These are phyloP conservation scores for Pagetopsis macropterus DNA, from an alignment of 2,797 vertebrate species.

Conservation along the genomic window DNA sequence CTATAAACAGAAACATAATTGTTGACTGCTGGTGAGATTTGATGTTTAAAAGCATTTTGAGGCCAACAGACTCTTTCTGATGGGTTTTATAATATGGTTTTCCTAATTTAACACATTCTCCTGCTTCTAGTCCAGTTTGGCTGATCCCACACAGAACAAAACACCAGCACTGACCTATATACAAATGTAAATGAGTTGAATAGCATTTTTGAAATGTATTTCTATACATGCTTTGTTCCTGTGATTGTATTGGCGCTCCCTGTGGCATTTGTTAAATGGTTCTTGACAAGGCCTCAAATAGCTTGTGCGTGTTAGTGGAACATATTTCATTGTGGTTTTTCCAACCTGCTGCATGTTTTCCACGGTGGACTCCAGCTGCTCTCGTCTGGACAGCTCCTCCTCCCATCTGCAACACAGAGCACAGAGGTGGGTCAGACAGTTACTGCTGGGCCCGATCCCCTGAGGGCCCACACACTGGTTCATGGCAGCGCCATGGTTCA, in stretches of 20 bases:
- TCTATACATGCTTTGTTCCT: not conserved
- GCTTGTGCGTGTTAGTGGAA: constrained; percentile 14
- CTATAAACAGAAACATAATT: constrained; percentile 39
- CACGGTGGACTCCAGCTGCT: constrained; percentile 91
- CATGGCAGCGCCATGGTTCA: constrained; percentile 51
- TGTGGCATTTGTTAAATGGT: constrained; percentile 8
- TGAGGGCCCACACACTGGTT: constrained; percentile 47
- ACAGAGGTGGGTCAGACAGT: constrained; percentile 66
- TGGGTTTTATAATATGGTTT: too few relatives aligned
- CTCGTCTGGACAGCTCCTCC: constrained; percentile 90
- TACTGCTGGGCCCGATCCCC: constrained; percentile 44
- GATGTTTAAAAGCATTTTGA: constrained; percentile 48
- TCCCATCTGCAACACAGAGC: constrained; percentile 91
- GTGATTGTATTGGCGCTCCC: constrained; percentile 1
- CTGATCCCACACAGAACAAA: constrained; percentile 20
- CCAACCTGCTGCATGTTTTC: constrained; percentile 92
- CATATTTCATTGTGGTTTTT: constrained; percentile 41
- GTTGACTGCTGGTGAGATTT: constrained; percentile 34
- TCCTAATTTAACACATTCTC: constrained; percentile 50
- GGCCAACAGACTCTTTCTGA: constrained; percentile 47
- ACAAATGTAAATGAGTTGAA: constrained; percentile 27
- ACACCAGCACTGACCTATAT: constrained; percentile 10
- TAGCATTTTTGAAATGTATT: constrained; percentile 29
- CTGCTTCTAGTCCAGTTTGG: constrained; percentile 27
- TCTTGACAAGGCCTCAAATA: constrained; percentile 12